Evolutionary conservation across 2,113 vertebrate genomes (phyloP), one percentile per base, ranked within the genome.

Genomic region (Ascaphus truei): DNA sequence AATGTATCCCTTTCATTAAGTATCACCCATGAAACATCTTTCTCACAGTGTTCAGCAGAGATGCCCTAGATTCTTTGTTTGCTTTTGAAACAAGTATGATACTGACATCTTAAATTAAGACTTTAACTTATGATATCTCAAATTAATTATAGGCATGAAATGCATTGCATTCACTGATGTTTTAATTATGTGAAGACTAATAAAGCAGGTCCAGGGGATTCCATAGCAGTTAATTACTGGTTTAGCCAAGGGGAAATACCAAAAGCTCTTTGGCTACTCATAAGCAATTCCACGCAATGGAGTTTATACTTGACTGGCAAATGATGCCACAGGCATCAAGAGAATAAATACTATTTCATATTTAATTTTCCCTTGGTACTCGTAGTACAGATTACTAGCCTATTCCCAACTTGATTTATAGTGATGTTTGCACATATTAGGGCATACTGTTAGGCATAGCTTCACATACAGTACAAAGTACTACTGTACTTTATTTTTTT

Each of bases 191-290:
- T 51, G 57, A 50, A 65, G 57, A 67, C 7, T 34, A 64, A 72
- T 50, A 33, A 57, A 75, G 29, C 13, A 56, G 53, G 22, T 67
- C 30, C 9, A 58, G 63, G 75, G 56, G 75, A 61, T 78, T 39
- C 77, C 77, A 64, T 37, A 73, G 62, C 69, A 76, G 50, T 53
- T 80, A 76, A 73, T 80, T 78, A 77, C 29, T 53, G 57, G 71
- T 66, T 59, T 67, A 68, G 41, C 73, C 8, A 45, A 2, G 51
- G 25, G 25, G 26, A 67, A 60, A 26, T 47, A 15, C 16, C 47
- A 27, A 66, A 33, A 43, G 31, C 50, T 43, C 13, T 64, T 29
- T 66, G 76, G 34, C 71, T 36, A 71, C 57, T 58, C 51, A 7
- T 27, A 69, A 59, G 15, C 37, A 41, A 62, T 76, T 69, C 73